Evolutionary conservation across 2,113 vertebrate genomes (phyloP).

Genomic region (Pimephales promelas): DNA sequence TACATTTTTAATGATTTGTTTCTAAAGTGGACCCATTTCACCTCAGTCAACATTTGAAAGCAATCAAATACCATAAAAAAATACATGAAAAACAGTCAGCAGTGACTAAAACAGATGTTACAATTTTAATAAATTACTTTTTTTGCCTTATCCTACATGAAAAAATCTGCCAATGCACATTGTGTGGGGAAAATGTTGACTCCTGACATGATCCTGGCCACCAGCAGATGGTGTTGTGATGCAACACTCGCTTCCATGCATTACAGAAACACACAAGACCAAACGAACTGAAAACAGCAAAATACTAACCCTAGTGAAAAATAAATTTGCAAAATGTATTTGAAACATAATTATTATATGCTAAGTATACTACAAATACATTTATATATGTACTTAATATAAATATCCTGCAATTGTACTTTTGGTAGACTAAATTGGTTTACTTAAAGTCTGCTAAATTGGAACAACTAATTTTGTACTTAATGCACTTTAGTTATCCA

Average conservation of each 20-base stretch:
- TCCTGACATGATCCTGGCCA: slow-evolving; percentile 29
- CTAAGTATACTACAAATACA: too few relatives aligned
- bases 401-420: too few relatives aligned
- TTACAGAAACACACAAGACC: not conserved
- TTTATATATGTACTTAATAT: too few relatives aligned
- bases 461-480: too few relatives aligned
- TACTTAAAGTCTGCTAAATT: too few relatives aligned
- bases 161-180: not conserved
- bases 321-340: too few relatives aligned
- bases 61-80: not conserved
- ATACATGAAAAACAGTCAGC: not conserved
- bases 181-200: not conserved
- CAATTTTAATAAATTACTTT: slow-evolving; percentile 3
- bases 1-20: not conserved
- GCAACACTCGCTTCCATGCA: slow-evolving; percentile 20
- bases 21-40: not conserved
- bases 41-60: slow-evolving; percentile 3
- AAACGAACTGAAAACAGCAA: not conserved
- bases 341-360: too few relatives aligned
- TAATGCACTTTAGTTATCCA: too few relatives aligned
- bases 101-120: slow-evolving; percentile 25
- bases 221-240: slow-evolving; percentile 54
- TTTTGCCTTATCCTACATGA: slow-evolving; percentile 6
- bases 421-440: too few relatives aligned
- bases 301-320: not conserved